These are phyloP conservation scores for Oncorhynchus kisutch DNA, from an alignment of 2,113 vertebrate genomes.

Conservation along the genomic window DNA sequence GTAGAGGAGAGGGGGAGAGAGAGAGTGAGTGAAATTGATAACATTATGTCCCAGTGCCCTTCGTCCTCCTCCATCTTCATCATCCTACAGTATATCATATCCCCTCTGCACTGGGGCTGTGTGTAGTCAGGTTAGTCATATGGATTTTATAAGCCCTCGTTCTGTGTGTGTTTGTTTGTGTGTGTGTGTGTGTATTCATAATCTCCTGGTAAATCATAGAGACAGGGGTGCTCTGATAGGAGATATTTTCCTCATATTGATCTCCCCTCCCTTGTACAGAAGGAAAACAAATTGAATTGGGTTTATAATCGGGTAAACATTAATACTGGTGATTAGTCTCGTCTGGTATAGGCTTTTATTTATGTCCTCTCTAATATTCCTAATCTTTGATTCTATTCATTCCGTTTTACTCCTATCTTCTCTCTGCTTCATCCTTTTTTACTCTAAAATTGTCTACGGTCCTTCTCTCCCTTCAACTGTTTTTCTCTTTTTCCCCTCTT, in stretches of 20 bases:
- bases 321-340: background rate
- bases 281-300: background rate
- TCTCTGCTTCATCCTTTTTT: background rate
- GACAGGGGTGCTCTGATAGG: background rate
- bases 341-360: background rate
- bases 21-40: background rate
- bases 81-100: background rate
- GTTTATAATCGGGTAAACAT: constrained; percentile 1
- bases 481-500: background rate
- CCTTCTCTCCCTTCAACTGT: background rate
- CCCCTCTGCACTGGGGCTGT: background rate
- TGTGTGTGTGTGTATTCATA: background rate
- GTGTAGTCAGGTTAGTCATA: background rate
- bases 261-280: background rate
- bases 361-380: background rate
- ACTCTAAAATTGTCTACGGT: no score
- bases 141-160: background rate
- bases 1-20: background rate
- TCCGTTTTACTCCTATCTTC: background rate
- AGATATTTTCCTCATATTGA: background rate
- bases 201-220: background rate
- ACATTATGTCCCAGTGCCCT: background rate
- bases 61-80: background rate
- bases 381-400: background rate
- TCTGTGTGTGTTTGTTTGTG: background rate